These are phyloP conservation scores for Phocoena sinus DNA, from an alignment of 2,113 vertebrate genomes.

Conservation along the genomic window DNA sequence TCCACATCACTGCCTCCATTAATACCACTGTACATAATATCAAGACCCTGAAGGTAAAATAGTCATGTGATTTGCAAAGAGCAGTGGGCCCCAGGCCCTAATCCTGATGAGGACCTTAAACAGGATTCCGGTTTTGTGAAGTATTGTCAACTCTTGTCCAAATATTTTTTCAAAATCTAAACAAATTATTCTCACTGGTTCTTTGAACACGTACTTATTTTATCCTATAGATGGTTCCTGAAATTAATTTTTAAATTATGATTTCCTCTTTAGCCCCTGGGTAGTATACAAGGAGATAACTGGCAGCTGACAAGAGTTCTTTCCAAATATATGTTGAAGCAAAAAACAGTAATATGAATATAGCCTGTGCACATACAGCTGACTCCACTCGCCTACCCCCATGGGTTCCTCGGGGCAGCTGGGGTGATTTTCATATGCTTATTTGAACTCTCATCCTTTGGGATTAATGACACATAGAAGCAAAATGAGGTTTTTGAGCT, in stretches of 20 bases:
- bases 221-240: not conserved
- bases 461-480: not conserved
- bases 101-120: not conserved
- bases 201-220: not conserved
- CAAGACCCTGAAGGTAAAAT: not conserved
- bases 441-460: not conserved
- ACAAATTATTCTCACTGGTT: not conserved
- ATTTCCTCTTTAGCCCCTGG: not conserved
- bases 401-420: not conserved
- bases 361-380: not conserved
- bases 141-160: not conserved
- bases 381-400: not conserved
- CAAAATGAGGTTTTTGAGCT: not conserved
- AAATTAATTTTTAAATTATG: slow-evolving; percentile 16
- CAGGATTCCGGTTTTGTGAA: not conserved
- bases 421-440: not conserved
- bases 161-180: not conserved
- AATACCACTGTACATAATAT: not conserved
- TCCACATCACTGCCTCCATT: not conserved
- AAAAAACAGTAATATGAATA: not conserved
- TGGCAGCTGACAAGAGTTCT: not conserved
- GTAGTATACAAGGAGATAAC: not conserved
- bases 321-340: not conserved
- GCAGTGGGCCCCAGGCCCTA: not conserved
- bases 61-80: not conserved